Base-by-base conservation (phyloP, 2,888 invertebrate genomes). In the Aquatica leii region DNA sequence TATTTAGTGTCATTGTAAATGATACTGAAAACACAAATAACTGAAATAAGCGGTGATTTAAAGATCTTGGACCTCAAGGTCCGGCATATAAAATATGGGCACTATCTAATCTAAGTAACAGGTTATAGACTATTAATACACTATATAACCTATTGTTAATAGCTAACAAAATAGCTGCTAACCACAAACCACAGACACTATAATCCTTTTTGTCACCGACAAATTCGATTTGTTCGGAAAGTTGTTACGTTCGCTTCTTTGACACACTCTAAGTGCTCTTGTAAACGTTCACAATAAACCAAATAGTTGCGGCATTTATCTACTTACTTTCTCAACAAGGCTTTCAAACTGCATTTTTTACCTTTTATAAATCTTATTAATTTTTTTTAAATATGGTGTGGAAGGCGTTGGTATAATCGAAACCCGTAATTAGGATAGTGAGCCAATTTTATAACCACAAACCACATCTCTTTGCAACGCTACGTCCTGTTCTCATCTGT, bases 141-240 rank as follows among this genome's bases (percentile, higher is more conserved):
- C 46, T n/a, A 46, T 46, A 46, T 11, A 46, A 18, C 17, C 46
- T 15, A 46, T 46, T 46, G 46, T 46, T 46, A 46, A 46, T 46
- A 46, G 46, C 18, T 46, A 46, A 46, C 46, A 46, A 18, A 46
- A 46, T 46, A 46, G 46, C 46, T 46, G 46, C 46, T 46, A 46
- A 46, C 46, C 46, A 46, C 46, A 46, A 46, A 46, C 46, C 46
- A 46, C 46, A 46, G 18, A 18, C 17, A 46, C 46, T 18, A 18
- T 46, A 18, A 46, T 18, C 46, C 46, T 46, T 46, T 46, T 46
- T 46, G 46, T 46, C 18, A 46, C 46, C 46, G 46, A 46, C 46
- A 18, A 12, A 8, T 46, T 46, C 18, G 20, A 46, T 46, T 18
- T 46, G 20, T 46, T 17, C 46, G 46, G 20, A 46, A 11, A 46